Evolutionary conservation across 2,113 vertebrate genomes (phyloP), one percentile per base, ranked within the genome.

Genomic region (Scartelaos histophorus): DNA sequence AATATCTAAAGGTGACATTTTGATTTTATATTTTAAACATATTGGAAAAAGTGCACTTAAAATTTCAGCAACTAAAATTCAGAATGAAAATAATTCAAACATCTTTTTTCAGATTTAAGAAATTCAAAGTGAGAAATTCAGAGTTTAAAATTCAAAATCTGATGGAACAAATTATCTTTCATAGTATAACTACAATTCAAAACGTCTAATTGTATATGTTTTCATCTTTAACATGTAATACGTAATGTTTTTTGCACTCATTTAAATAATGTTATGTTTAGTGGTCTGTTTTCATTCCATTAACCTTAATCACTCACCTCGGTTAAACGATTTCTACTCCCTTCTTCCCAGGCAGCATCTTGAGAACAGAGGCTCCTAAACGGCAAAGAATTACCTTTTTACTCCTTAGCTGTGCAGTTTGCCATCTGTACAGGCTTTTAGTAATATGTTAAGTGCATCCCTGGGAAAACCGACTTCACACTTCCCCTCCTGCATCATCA

Each of bases 391-490:
- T 66, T 46, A 22, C 45, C 65, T 16, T 47, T 21, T 45, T 66
- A 21, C 21, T 66, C 17, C 62, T 45, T 22, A n/a, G n/a, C 43
- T 46, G 5, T 24, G 65, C 65, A 66, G 65, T 66, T 66, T 24
- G 22, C 65, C 38, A 60, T 51, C 19, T 22, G 38, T 62, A 35
- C 7, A 19, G 16, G 58, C 35, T n/a, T 68, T 71, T 70, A 83
- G 67, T 24, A 73, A 12, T 64, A 67, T 67, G 53, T 72, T 74
- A 58, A 74, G 60, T 74, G 65, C 12, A 66, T 76, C 47, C 58
- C 68, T 57, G 53, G 71, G 21, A 19, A 47, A 80, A 72, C 10
- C 57, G 72, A 25, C 35, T 43, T 78, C 46, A 16, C 22, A 66
- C 15, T 56, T 51, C 35, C 77, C 66, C 25, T 61, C 45, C 62